Conservation (phyloP, 1,140 invertebrate genomes). For the Aphaenogaster floridana region DNA sequence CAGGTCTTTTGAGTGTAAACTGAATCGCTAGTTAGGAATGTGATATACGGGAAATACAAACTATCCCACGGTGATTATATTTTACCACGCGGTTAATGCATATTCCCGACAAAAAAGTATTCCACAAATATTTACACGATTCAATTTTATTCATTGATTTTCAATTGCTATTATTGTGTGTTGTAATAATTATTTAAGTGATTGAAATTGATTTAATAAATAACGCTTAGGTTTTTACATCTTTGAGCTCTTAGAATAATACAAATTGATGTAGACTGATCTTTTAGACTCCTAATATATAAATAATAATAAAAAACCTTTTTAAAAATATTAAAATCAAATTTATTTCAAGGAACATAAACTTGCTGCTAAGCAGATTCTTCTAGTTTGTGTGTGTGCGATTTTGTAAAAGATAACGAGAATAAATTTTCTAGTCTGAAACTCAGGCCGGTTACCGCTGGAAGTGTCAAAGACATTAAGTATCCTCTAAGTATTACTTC, state of each 20-base stretch:
- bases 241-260: background rate
- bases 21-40: slow-evolving; percentile 16
- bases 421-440: slow-evolving; percentile 1
- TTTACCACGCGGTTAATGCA: background rate
- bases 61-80: background rate
- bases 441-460: background rate
- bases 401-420: slow-evolving; percentile 20
- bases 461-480: slow-evolving; percentile 20
- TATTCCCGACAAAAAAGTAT: background rate
- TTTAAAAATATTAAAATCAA: background rate
- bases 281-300: background rate
- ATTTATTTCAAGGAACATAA: background rate
- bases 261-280: background rate
- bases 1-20: slow-evolving; percentile 27
- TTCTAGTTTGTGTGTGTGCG: background rate
- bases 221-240: background rate
- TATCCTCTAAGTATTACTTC: slow-evolving; percentile 26
- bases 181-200: background rate
- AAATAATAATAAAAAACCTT: background rate
- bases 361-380: background rate
- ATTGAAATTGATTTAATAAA: background rate
- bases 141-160: background rate
- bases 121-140: background rate
- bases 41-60: slow-evolving; percentile 19
- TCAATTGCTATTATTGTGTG: background rate